Conservation (phyloP, 2,888 invertebrate genomes). For the Aporophyla lueneburgensis region DNA sequence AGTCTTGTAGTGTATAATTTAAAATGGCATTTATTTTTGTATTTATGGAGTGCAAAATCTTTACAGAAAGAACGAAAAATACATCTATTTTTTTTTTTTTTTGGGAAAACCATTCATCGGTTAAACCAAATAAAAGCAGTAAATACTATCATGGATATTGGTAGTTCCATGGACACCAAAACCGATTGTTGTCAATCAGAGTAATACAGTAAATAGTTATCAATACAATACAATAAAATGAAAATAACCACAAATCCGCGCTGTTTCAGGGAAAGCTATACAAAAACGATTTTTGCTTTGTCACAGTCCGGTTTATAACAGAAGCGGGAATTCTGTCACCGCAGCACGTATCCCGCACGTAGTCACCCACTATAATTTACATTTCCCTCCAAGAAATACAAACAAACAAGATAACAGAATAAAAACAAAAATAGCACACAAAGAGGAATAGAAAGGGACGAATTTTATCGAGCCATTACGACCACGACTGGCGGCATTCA, state of each 20-base stretch:
- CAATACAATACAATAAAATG: neutral
- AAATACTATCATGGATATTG: constrained; percentile 13
- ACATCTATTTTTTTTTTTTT: no score
- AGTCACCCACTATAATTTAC: constrained; percentile 56
- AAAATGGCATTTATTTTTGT: neutral
- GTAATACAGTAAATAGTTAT: neutral
- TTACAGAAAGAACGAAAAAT: no score
- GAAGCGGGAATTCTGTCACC: constrained; percentile 26
- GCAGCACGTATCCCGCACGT: constrained; percentile 21
- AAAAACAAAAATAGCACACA: constrained; percentile 70
- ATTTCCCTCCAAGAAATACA: constrained; percentile 66
- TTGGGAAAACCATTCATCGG: neutral
- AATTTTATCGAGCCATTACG: constrained; percentile 77
- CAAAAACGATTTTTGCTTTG: constrained; percentile 7
- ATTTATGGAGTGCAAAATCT: neutral
- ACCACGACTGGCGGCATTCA: constrained; percentile 64
- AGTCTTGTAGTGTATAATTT: constrained; percentile 8
- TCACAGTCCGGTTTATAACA: constrained; percentile 19
- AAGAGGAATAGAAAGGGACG: constrained; percentile 68
- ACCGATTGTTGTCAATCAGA: neutral
- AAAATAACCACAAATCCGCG: neutral
- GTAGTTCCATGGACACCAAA: neutral
- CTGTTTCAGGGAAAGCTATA: neutral
- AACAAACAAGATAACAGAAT: constrained; percentile 71
- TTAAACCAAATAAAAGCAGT: neutral